Base-by-base conservation (phyloP, 1,140 invertebrate genomes). In the Trinorchestia longiramus region DNA sequence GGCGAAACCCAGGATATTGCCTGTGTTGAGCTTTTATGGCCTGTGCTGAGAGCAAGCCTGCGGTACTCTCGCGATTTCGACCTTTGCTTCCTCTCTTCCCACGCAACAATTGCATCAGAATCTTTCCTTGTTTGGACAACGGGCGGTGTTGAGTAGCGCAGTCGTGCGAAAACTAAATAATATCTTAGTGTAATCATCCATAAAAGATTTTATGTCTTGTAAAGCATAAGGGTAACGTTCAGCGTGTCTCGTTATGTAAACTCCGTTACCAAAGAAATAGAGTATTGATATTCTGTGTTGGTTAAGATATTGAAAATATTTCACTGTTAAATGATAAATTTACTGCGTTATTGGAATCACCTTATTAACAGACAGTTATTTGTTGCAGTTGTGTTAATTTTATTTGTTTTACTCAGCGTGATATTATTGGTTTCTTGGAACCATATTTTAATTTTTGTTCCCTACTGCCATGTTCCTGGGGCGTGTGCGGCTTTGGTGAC, bases 21-120 rank as follows among this genome's bases (percentile, higher is more conserved):
- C 88, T 43, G 88, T 42, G 88, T 90, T 90, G 88, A 90, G 88
- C 88, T 90, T 41, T 90, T 42, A 90, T 90, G 88, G 88, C 28
- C 41, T 36, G 28, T 43, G 88, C 4, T 90, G 88, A 90, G 88
- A 90, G 88, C 88, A 36, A 90, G 88, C 11, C 62, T 36, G 28
- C 62, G 3, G 62, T 77, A 77, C 62, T 19, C 62, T 11, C 62
- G 62, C 47, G 6, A 19, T 53, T 53, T 6, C 19, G 47, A 53
- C 47, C 47, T 53, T 53, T 19, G 28, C 62, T 28, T 77, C 62
- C 62, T 77, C 62, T 77, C 15, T 77, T 77, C 36, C 62, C 62
- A 77, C 62, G 62, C 62, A 11, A 36, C 62, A 77, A 77, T 77
- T 77, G 62, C 62, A 11, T 11, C 62, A 1, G 28, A 77, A 77